phyloP scores from a whole-genome alignment of 2,888 invertebrate genomes.

The Lumbricus terrestris region DNA sequence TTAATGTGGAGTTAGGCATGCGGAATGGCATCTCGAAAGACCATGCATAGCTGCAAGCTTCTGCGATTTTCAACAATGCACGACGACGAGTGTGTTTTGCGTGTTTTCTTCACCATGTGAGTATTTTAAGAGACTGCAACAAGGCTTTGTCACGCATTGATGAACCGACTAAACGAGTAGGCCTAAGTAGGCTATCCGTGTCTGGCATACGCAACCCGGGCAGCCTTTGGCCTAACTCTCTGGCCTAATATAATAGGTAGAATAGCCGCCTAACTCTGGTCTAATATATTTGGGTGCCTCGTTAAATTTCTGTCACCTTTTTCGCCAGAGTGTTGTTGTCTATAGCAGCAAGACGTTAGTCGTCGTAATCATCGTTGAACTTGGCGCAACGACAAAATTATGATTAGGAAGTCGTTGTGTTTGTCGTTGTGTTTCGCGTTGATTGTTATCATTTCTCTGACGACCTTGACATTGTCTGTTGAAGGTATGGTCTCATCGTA shows the following conservation, averaged over 20 bases:
- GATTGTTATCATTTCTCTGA: neutral
- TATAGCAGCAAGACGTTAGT: neutral
- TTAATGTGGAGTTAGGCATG: neutral
- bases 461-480: neutral
- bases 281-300: neutral
- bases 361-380: neutral
- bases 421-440: neutral
- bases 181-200: neutral
- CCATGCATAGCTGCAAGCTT: neutral
- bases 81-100: neutral
- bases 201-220: neutral
- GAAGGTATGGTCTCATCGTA: neutral
- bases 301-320: neutral
- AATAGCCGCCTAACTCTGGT: neutral
- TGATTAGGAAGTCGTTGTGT: neutral
- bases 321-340: neutral
- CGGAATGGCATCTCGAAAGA: neutral
- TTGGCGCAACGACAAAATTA: neutral
- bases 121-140: neutral
- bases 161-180: neutral
- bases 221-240: neutral
- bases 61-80: neutral
- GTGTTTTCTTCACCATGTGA: neutral
- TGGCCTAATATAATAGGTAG: neutral
- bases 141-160: neutral